Conservation (phyloP, 2,797 vertebrate species). For the Peromyscus attwateri region DNA sequence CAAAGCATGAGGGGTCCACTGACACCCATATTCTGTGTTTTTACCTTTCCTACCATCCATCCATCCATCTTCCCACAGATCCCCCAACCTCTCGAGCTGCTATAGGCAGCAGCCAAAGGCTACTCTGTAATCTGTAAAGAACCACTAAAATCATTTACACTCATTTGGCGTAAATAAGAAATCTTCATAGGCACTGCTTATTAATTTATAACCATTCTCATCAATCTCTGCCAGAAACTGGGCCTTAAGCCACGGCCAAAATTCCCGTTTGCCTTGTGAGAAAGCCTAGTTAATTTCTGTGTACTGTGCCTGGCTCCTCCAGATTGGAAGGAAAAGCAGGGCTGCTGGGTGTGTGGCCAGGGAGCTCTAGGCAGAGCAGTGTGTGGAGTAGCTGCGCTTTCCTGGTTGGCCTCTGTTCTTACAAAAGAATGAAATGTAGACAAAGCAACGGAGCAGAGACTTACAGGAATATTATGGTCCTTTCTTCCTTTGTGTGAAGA, state of each 20-base stretch:
- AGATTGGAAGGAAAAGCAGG: not conserved
- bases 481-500: slow-evolving; percentile 99
- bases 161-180: not conserved
- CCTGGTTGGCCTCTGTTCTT: slow-evolving; percentile 52
- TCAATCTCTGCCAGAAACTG: slow-evolving; percentile 25
- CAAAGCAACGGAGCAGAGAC: slow-evolving; percentile 83
- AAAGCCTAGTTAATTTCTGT: slow-evolving; percentile 12
- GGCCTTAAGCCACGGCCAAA: not conserved
- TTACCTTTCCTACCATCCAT: not conserved
- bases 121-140: not conserved
- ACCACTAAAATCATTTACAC: not conserved
- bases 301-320: not conserved
- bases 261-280: slow-evolving; percentile 1
- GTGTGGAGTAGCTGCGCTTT: not conserved
- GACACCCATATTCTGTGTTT: not conserved
- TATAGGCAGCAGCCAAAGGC: not conserved
- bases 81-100: not conserved
- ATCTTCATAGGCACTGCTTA: not conserved
- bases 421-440: not conserved
- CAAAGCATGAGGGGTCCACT: not conserved
- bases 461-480: slow-evolving; percentile 98
- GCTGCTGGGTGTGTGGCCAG: not conserved
- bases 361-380: not conserved
- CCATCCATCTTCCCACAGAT: not conserved
- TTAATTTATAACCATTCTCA: not conserved